These are phyloP conservation scores for Rhinopomastus cyanomelas DNA, from an alignment of 2,113 vertebrate species.

Conservation along the genomic window DNA sequence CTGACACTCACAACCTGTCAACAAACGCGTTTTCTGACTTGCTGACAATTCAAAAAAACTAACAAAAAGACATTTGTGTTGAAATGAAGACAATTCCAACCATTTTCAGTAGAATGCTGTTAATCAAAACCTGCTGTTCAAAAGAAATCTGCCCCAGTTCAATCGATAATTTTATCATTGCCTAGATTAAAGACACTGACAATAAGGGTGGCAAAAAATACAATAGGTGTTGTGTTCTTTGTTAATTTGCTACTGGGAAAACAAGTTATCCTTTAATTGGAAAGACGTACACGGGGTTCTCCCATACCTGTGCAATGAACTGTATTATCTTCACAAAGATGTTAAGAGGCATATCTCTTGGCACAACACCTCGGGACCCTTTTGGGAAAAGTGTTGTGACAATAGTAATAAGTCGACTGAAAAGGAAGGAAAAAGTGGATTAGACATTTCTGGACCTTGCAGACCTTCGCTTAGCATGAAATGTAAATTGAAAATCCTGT, in stretches of 20 bases:
- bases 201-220: not conserved
- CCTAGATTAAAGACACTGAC: not conserved
- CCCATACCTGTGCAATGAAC: constrained; percentile 94
- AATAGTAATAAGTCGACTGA: constrained; percentile 94
- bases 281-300: not conserved
- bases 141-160: not conserved
- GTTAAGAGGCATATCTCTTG: constrained; percentile 97
- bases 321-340: constrained; percentile 99
- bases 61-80: not conserved
- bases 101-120: not conserved
- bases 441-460: constrained; percentile 14
- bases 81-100: not conserved
- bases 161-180: not conserved
- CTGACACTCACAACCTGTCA: not conserved
- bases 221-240: not conserved
- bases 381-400: constrained; percentile 97
- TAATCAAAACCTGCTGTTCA: not conserved
- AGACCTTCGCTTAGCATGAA: constrained; percentile 12
- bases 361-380: constrained; percentile 95
- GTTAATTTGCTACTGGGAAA: not conserved
- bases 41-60: not conserved
- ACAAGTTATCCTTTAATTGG: not conserved
- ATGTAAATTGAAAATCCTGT: not conserved
- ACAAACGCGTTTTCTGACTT: not conserved
- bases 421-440: constrained; percentile 61